A percentile compares a stretch with the other conserved stretches of the same genome.
phyloP scores from a whole-genome alignment of 30 jellyfish, hydroid and myxozoan species.

The Pelagia noctiluca region DNA sequence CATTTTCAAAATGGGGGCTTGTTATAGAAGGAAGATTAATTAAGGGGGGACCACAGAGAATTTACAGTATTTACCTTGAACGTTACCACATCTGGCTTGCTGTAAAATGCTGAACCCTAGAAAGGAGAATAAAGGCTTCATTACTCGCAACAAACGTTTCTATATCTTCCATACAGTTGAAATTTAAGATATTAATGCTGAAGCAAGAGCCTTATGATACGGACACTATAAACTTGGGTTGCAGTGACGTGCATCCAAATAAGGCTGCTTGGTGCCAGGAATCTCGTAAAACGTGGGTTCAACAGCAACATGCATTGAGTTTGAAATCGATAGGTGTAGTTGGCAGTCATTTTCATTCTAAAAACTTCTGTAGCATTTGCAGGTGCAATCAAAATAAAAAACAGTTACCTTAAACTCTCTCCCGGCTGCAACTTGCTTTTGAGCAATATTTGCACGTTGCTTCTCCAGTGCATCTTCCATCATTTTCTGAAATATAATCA shows the following conservation, averaged over 20 bases:
- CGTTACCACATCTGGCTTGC: constrained; percentile 91
- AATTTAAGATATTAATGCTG: no score
- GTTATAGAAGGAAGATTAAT: no score
- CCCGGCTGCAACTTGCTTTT: constrained; percentile 91
- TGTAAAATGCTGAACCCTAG: constrained; percentile 94
- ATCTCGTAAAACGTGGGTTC: no score
- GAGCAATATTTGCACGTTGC: constrained; percentile 78
- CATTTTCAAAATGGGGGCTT: no score
- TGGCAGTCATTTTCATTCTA: background rate
- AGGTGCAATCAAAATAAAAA: background rate
- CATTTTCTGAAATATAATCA: constrained; percentile 89
- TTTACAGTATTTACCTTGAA: constrained; percentile 72
- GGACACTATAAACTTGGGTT: background rate
- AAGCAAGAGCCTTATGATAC: no score
- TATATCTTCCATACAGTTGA: no score
- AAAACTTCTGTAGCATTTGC: background rate
- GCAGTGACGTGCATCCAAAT: background rate
- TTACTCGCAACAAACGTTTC: no score
- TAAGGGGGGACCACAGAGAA: background rate
- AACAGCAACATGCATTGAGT: no score
- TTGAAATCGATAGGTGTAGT: no score
- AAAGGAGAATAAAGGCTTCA: background rate
- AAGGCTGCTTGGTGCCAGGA: no score
- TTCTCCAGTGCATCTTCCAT: constrained; percentile 72
- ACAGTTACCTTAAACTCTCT: constrained; percentile 70